phyloP scores from a whole-genome alignment of 2,113 vertebrate genomes.

The Hippopotamus amphibius region DNA sequence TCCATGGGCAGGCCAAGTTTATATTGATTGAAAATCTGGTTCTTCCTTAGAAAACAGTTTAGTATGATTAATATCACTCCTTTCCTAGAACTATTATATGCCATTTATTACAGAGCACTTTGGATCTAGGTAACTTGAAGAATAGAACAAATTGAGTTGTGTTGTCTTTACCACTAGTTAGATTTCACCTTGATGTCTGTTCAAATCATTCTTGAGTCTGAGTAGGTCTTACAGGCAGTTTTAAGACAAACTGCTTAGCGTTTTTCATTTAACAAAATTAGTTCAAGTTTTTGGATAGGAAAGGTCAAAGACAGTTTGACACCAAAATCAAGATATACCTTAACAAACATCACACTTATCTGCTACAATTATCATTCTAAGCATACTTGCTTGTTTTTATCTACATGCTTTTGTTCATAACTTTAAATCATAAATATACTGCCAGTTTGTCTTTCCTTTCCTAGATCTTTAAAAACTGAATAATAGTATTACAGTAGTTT shows the following conservation, averaged over 20 bases:
- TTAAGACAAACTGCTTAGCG: conserved; percentile 43
- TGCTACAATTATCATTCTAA: background rate
- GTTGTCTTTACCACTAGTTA: background rate
- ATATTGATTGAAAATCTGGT: background rate
- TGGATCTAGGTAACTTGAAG: background rate
- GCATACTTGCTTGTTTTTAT: background rate
- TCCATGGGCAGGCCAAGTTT: background rate
- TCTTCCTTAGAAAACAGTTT: background rate
- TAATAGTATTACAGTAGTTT: background rate
- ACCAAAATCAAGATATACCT: conserved; percentile 28
- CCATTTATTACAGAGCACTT: background rate
- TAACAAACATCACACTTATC: background rate
- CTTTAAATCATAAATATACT: background rate
- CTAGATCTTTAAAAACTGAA: background rate
- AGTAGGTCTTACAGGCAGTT: background rate
- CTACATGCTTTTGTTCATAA: background rate
- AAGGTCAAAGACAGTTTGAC: conserved; percentile 19
- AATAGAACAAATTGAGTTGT: conserved; percentile 43
- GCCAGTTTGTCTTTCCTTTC: background rate
- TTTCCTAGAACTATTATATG: background rate
- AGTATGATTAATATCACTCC: background rate
- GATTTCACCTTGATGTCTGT: conserved; percentile 8
- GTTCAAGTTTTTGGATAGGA: background rate
- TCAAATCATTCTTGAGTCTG: background rate
- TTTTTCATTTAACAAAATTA: conserved; percentile 43